Evolutionary conservation across 1,140 invertebrate species (phyloP).

Genomic region (Nomia melanderi): DNA sequence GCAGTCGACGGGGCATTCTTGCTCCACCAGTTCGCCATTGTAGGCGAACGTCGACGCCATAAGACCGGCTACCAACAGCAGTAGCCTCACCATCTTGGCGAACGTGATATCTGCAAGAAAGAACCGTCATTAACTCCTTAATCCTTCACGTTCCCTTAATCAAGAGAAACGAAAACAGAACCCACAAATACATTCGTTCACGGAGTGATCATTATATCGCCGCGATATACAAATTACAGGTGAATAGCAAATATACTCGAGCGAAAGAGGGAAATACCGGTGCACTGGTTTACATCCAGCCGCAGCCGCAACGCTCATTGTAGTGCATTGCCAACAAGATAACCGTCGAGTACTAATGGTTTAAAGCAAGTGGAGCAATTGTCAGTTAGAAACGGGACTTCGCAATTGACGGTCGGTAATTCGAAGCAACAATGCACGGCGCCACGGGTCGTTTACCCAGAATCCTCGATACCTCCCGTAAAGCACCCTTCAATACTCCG

Average conservation of each 20-base stretch:
- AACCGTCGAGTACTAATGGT: slow-evolving; percentile 70
- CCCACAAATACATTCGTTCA: not conserved
- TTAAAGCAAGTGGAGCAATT: slow-evolving; percentile 71
- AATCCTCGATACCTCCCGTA: slow-evolving; percentile 42
- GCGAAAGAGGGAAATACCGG: slow-evolving; percentile 9
- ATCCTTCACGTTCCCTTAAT: not conserved
- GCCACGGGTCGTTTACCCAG: slow-evolving; percentile 71
- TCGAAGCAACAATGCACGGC: slow-evolving; percentile 54
- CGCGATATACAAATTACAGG: slow-evolving; percentile 5
- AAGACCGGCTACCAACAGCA: slow-evolving; percentile 55
- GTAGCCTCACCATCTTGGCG: slow-evolving; percentile 43
- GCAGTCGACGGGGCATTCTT: slow-evolving; percentile 87
- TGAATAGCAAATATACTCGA: not conserved
- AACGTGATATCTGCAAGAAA: slow-evolving; percentile 38
- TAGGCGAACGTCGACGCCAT: slow-evolving; percentile 66
- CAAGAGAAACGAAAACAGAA: not conserved
- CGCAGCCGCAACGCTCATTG: slow-evolving; percentile 59
- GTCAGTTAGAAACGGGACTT: slow-evolving; percentile 71
- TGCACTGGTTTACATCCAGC: slow-evolving; percentile 23
- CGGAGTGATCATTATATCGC: not conserved
- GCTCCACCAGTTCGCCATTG: slow-evolving; percentile 84
- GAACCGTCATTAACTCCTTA: not conserved
- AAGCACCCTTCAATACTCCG: not conserved
- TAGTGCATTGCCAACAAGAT: slow-evolving; percentile 68
- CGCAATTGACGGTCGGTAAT: slow-evolving; percentile 71